Percentiles rank a stretch among this genome's conserved stretches.
phyloP scores from a whole-genome alignment of 1,140 invertebrate species.

The Drosophila grimshawi region DNA sequence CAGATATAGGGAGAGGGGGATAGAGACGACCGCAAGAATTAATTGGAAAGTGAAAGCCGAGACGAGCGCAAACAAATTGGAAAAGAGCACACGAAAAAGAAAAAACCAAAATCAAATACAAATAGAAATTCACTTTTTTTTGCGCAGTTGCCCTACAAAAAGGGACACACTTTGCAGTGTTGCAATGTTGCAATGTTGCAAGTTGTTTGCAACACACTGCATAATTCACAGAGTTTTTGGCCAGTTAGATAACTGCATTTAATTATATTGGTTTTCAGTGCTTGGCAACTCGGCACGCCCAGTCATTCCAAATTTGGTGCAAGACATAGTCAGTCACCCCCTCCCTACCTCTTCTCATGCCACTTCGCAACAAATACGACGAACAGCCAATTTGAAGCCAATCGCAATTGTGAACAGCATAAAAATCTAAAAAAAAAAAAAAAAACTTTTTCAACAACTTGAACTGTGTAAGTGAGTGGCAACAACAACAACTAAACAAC shows the following conservation, averaged over 20 bases:
- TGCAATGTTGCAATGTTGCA: background rate
- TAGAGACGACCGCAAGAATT: slow-evolving; percentile 51
- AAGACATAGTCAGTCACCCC: slow-evolving; percentile 43
- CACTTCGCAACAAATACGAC: slow-evolving; percentile 60
- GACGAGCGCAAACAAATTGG: slow-evolving; percentile 47
- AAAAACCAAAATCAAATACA: slow-evolving; percentile 53
- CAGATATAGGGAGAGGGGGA: too few relatives aligned
- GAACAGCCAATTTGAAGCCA: slow-evolving; percentile 79
- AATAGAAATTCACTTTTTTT: slow-evolving; percentile 43
- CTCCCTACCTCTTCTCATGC: background rate
- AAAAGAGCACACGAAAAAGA: slow-evolving; percentile 51
- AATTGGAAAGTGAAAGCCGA: slow-evolving; percentile 77
- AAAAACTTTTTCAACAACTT: slow-evolving; percentile 69
- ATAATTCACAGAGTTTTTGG: slow-evolving; percentile 48
- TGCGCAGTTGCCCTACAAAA: background rate
- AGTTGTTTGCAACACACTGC: slow-evolving; percentile 22
- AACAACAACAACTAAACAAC: slow-evolving; percentile 36
- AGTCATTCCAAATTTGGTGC: slow-evolving; percentile 66
- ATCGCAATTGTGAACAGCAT: slow-evolving; percentile 63
- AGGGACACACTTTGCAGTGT: background rate
- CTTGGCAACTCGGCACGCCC: slow-evolving; percentile 19
- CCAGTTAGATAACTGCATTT: slow-evolving; percentile 54
- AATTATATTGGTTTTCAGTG: slow-evolving; percentile 51
- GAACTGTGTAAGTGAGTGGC: slow-evolving; percentile 76
- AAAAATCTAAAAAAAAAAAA: slow-evolving; percentile 5